phyloP scores from a whole-genome alignment of 2,888 invertebrate genomes.

The Ennomos quercinarius region DNA sequence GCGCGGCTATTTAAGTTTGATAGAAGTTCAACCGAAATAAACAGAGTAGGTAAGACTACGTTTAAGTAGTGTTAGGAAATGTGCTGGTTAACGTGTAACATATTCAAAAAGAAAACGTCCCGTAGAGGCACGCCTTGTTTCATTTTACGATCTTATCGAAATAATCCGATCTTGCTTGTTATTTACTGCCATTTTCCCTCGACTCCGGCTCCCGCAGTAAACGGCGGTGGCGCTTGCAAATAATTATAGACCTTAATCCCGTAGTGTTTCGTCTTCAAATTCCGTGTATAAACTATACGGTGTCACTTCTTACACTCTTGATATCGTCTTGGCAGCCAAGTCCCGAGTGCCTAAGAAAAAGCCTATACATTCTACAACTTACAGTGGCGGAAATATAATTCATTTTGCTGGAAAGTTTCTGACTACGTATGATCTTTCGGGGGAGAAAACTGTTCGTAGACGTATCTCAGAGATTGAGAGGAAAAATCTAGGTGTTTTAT shows the following conservation, averaged over 20 bases:
- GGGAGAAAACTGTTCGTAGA: conserved; percentile 45
- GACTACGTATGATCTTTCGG: conserved; percentile 59
- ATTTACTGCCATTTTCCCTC: conserved; percentile 81
- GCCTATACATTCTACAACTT: conserved; percentile 55
- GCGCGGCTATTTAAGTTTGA: no score
- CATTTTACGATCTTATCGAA: conserved; percentile 85
- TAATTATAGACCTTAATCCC: conserved; percentile 68
- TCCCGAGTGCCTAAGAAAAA: conserved; percentile 56
- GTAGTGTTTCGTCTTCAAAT: conserved; percentile 59
- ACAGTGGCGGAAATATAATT: conserved; percentile 59
- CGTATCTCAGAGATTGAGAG: conserved; percentile 72
- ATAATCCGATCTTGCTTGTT: conserved; percentile 84
- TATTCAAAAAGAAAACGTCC: conserved; percentile 77
- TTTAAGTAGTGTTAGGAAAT: conserved; percentile 61
- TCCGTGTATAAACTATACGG: conserved; percentile 53
- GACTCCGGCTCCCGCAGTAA: conserved; percentile 66
- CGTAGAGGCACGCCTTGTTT: conserved; percentile 78
- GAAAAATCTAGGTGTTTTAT: conserved; percentile 83
- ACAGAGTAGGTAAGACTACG: conserved; percentile 61
- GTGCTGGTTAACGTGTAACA: conserved; percentile 66
- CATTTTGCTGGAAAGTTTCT: conserved; percentile 53
- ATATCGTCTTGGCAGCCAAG: conserved; percentile 51
- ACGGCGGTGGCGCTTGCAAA: conserved; percentile 48
- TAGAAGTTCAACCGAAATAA: conserved; percentile 42
- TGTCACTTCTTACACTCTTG: conserved; percentile 62